Evolutionary conservation across 1,140 invertebrate genomes (phyloP).

Genomic region (Carposina sasakii): DNA sequence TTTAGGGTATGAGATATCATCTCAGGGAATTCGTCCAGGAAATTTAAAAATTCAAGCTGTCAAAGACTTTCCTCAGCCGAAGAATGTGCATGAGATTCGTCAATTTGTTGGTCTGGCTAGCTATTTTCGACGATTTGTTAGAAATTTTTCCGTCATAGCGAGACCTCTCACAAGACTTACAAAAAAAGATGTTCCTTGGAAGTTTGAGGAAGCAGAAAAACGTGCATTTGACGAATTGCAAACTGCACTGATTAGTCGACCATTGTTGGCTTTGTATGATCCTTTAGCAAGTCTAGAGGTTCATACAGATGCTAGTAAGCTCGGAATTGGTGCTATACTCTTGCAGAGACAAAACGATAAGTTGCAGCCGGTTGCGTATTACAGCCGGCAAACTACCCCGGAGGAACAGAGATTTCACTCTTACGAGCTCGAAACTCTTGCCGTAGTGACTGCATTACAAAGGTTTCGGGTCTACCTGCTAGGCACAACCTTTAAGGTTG

Average conservation of each 20-base stretch:
- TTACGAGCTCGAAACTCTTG: conserved; percentile 9
- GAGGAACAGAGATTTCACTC: conserved; percentile 16
- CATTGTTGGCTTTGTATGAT: conserved; percentile 7
- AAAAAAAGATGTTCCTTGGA: conserved; percentile 22
- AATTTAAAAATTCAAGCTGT: too few relatives aligned
- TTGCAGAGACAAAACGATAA: background rate
- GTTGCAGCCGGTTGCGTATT: conserved; percentile 20
- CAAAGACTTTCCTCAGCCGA: conserved; percentile 26
- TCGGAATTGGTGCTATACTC: conserved; percentile 2
- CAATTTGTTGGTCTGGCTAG: background rate
- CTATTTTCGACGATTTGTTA: conserved; percentile 25
- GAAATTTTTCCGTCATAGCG: conserved; percentile 26
- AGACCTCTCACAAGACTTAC: conserved; percentile 22
- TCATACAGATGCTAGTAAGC: conserved; percentile 18
- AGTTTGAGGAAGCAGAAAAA: conserved; percentile 9
- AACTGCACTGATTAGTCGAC: background rate
- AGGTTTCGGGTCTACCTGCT: conserved; percentile 19
- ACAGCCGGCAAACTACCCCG: conserved; percentile 16
- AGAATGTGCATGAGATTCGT: conserved; percentile 13
- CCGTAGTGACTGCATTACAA: conserved; percentile 19
- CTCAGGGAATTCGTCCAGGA: too few relatives aligned
- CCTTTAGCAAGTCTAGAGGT: background rate
- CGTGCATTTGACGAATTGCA: conserved; percentile 1
- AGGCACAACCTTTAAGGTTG: conserved; percentile 4
- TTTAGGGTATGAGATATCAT: too few relatives aligned